phyloP scores from a whole-genome alignment of 2,888 invertebrate genomes.

The Plebejus melissa region DNA sequence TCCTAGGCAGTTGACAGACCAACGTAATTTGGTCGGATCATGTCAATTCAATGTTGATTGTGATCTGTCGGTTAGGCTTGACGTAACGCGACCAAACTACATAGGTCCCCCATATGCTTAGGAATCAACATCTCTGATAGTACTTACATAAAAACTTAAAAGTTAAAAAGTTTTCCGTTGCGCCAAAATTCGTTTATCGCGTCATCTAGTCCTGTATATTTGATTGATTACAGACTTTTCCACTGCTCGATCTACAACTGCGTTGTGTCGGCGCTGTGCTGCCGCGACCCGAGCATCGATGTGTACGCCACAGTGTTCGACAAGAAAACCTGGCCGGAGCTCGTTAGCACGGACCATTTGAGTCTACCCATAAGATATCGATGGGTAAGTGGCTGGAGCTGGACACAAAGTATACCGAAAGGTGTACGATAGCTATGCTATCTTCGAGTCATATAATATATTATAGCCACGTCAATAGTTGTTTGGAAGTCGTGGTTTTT shows the following conservation, averaged over 20 bases:
- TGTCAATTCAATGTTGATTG: too few relatives aligned
- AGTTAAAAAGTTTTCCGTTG: too few relatives aligned
- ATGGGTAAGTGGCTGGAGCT: slow-evolving; percentile 34
- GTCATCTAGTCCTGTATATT: background rate
- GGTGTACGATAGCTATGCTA: background rate
- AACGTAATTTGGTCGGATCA: too few relatives aligned
- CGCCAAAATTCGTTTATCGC: too few relatives aligned
- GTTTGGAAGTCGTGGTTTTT: too few relatives aligned
- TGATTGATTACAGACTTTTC: slow-evolving; percentile 40
- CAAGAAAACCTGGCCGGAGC: slow-evolving; percentile 39
- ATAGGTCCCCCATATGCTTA: too few relatives aligned
- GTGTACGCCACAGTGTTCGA: slow-evolving; percentile 43
- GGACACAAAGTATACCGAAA: background rate
- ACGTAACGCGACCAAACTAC: too few relatives aligned
- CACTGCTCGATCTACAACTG: slow-evolving; percentile 52
- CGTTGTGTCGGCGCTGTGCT: slow-evolving; percentile 47
- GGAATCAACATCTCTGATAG: too few relatives aligned
- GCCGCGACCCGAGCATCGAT: slow-evolving; percentile 41
- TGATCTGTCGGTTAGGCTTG: too few relatives aligned
- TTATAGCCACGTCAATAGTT: background rate
- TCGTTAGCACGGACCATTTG: slow-evolving; percentile 42
- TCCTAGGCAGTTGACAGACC: too few relatives aligned
- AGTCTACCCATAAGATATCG: slow-evolving; percentile 39
- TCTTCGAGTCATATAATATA: background rate
- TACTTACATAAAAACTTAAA: too few relatives aligned